Evolutionary conservation across 2,113 vertebrate species (phyloP).

Genomic region (Lepus americanus): DNA sequence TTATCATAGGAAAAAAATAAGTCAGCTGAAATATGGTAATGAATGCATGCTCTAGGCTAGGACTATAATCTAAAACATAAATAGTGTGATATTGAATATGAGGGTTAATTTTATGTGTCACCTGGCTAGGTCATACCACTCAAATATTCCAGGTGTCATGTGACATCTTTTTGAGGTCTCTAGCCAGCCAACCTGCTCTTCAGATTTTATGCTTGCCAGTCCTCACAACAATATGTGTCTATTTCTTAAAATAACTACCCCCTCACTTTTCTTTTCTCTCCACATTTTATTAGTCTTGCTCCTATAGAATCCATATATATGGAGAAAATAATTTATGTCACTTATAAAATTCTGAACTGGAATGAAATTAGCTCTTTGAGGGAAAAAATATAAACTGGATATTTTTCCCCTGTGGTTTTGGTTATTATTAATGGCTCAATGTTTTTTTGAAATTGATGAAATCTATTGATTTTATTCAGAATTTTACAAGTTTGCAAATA

Average conservation of each 20-base stretch:
- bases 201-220: not conserved
- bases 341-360: not conserved
- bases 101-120: not conserved
- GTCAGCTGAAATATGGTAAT: not conserved
- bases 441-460: not conserved
- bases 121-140: fast-evolving
- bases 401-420: not conserved
- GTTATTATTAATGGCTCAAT: not conserved
- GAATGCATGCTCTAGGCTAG: not conserved
- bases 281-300: not conserved
- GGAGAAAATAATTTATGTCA: not conserved
- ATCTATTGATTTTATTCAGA: not conserved
- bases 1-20: not conserved
- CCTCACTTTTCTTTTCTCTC: not conserved
- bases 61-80: not conserved
- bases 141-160: not conserved
- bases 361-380: not conserved
- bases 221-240: not conserved
- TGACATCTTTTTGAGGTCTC: not conserved
- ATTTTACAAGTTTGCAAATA: not conserved
- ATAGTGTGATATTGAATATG: no score
- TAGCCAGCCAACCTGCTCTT: not conserved
- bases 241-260: not conserved
- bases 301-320: not conserved
- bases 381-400: not conserved